Conservation (phyloP, 2,797 vertebrate species). For the Sphenodon punctatus region DNA sequence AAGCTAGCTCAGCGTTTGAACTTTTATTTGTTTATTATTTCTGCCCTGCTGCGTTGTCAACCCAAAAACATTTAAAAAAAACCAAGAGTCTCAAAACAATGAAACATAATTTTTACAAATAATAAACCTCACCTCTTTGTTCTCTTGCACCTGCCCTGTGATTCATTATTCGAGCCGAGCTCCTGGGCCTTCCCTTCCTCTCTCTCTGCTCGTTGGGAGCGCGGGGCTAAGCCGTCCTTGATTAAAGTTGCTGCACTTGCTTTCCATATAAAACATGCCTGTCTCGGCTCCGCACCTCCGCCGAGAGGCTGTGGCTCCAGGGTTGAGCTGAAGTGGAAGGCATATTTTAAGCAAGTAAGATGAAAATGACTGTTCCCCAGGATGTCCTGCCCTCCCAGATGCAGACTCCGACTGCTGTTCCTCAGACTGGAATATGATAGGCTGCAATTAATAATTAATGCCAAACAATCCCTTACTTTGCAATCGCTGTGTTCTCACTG, state of each 20-base stretch:
- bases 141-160: not conserved
- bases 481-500: not conserved
- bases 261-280: conserved; percentile 45
- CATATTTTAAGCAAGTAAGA: conserved; percentile 41
- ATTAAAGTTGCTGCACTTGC: conserved; percentile 29
- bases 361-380: conserved; percentile 21
- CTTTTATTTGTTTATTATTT: too few species aligned
- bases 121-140: not conserved
- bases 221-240: not conserved
- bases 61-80: too few species aligned
- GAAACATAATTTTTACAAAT: too few species aligned
- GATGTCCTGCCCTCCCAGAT: conserved; percentile 43
- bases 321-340: not conserved
- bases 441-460: conserved; percentile 51
- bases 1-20: too few species aligned
- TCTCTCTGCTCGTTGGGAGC: not conserved
- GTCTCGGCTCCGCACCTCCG: not conserved
- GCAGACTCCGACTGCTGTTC: conserved; percentile 45
- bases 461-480: conserved; percentile 9
- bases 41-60: too few species aligned
- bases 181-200: fast-evolving
- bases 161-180: not conserved
- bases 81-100: too few species aligned
- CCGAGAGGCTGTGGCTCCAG: conserved; percentile 4
- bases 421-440: conserved; percentile 40